Evolutionary conservation across 2,888 invertebrate species (phyloP).

Genomic region (Ametastegia equiseti): DNA sequence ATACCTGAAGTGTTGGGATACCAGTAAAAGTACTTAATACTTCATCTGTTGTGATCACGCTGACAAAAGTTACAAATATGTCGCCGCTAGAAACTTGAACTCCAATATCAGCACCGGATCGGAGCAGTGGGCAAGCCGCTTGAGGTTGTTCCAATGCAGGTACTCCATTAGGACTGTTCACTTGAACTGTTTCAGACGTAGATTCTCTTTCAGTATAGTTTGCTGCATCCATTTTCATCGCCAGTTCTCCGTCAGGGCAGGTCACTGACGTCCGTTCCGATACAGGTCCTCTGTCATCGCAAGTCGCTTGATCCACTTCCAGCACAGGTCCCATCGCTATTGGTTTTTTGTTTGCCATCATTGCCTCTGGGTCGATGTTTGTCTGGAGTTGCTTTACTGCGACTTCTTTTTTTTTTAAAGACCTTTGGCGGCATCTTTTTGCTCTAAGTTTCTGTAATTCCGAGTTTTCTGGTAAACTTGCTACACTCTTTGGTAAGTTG

Average conservation of each 20-base stretch:
- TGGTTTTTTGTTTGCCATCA: neutral
- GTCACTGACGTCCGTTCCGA: too few species aligned
- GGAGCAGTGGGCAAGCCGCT: neutral
- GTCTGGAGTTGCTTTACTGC: neutral
- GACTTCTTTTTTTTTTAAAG: neutral
- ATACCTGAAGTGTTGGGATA: conserved; percentile 39
- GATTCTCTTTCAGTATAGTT: neutral
- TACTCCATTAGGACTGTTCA: neutral
- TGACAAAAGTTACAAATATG: neutral
- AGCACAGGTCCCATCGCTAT: neutral
- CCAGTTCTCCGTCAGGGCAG: too few species aligned
- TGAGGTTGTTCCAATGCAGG: neutral
- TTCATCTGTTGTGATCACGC: conserved; percentile 18
- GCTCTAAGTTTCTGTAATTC: neutral
- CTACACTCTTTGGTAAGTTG: neutral
- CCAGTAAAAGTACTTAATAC: conserved; percentile 44
- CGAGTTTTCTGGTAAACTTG: neutral
- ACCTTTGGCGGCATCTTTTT: neutral
- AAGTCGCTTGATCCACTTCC: neutral
- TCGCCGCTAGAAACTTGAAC: conserved; percentile 21
- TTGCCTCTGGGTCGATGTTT: neutral
- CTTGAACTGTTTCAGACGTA: neutral
- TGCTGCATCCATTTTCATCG: too few species aligned
- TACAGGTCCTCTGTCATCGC: neutral
- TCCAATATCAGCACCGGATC: neutral